These are phyloP conservation scores for Spisula solida DNA, from an alignment of 2,888 invertebrate species.

Conservation along the genomic window DNA sequence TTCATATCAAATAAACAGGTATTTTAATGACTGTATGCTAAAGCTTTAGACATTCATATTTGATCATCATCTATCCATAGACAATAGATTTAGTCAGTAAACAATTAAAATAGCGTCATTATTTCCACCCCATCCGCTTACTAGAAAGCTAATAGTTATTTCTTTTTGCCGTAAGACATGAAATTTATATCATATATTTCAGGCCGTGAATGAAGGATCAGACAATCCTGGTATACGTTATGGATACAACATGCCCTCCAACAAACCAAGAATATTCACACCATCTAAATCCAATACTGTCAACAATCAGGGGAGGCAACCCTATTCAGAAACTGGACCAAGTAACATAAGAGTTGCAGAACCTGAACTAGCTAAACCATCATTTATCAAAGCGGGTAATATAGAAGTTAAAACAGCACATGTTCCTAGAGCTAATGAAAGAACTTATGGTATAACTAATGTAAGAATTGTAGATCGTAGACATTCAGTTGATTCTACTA, in stretches of 20 bases:
- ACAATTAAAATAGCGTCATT: too few species aligned
- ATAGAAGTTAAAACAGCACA: constrained; percentile 51
- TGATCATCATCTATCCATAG: too few species aligned
- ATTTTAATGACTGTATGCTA: too few species aligned
- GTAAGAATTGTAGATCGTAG: constrained; percentile 40
- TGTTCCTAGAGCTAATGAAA: constrained; percentile 1
- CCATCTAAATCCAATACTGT: not conserved
- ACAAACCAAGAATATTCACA: constrained; percentile 11
- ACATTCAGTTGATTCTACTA: not conserved
- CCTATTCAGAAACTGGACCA: not conserved
- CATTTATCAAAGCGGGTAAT: constrained; percentile 31
- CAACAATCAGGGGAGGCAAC: not conserved
- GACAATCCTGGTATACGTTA: constrained; percentile 52
- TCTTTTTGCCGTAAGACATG: too few species aligned
- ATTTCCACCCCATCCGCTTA: too few species aligned
- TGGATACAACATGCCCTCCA: constrained; percentile 45
- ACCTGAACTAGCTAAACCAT: not conserved
- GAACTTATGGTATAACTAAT: constrained; percentile 27
- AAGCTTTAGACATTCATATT: too few species aligned
- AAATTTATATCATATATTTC: constrained; percentile 23
- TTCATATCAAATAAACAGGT: too few species aligned
- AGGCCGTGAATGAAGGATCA: constrained; percentile 58
- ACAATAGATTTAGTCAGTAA: too few species aligned
- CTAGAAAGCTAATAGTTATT: too few species aligned
- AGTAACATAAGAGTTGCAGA: constrained; percentile 15